Conservation (phyloP, 2,888 invertebrate species). For the Nineta flava region DNA sequence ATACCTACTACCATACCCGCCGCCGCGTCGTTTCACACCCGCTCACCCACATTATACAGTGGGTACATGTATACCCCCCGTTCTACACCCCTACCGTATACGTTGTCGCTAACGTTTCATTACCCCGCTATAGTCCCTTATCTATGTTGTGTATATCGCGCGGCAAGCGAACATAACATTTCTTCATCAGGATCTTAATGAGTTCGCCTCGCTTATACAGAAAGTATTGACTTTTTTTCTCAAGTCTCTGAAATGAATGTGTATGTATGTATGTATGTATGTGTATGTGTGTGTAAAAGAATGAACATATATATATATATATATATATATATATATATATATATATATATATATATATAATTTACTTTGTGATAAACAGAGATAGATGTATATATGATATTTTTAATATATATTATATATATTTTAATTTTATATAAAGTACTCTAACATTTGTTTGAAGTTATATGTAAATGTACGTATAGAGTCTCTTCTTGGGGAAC, state of each 20-base stretch:
- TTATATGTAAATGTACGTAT: not conserved
- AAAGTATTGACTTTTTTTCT: not conserved
- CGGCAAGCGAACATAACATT: not conserved
- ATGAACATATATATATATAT: not conserved
- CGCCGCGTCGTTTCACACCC: slow-evolving; percentile 6
- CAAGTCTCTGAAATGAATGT: not conserved
- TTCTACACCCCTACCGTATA: not conserved
- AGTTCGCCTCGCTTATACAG: not conserved
- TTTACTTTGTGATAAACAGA: not conserved
- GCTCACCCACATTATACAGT: not conserved
- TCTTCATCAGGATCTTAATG: not conserved
- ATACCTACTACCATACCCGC: not conserved
- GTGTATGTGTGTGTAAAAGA: not conserved
- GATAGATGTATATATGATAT: not conserved
- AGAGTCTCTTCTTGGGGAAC: not conserved
- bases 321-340: not conserved
- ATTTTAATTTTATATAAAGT: not conserved
- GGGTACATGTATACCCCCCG: not conserved
- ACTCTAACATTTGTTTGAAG: no score
- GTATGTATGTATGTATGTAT: slow-evolving; percentile 1
- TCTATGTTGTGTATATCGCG: not conserved
- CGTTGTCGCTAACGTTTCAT: not conserved
- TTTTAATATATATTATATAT: not conserved
- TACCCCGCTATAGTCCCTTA: not conserved
- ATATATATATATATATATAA: not conserved